Evolutionary conservation across 2,797 vertebrate species (phyloP), one percentile per base, ranked within the genome.

Genomic region (Synanceia verrucosa): DNA sequence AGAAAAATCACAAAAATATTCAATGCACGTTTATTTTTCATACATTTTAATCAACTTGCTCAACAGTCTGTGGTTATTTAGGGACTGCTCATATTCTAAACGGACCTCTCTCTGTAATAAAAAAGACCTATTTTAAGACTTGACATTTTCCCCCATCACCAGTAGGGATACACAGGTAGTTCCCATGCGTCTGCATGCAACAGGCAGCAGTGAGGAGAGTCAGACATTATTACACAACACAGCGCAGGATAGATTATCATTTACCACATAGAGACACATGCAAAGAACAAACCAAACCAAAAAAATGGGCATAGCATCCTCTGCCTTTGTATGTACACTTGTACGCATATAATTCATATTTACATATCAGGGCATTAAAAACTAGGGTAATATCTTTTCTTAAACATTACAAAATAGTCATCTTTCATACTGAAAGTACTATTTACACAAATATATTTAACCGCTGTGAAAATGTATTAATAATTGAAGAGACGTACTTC

Each of bases 391-490:
- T 94, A 93, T 95, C 94, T 95, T 96, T 94, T 95, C 94, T 96
- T 96, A 94, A 97, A 97, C 95, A 95, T 97, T 99, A 99, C 96
- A 99, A 99, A 99, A 98, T 97, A 97, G 94, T 95, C 94, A 95
- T 96, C 96, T 97, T 95, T 97, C 95, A 95, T 97, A 96, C 95
- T 95, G 95, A 98, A 98, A 98, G 95, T 94, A 96, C 91, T 98
- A 98, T 99, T 96, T 99, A 98, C 98, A 98, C 95, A 94, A 91
- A 94, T 90, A 87, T 91, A 91, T 93, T 92, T 85, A 94, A 93
- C 90, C 92, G 80, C 91, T 87, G 91, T 93, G 90, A 91, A 94
- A 94, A 94, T 92, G 88, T 91, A 89, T 91, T 91, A 87, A 91
- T 89, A 83, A 91, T 88, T 68, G 79, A 90, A 90, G 88, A 92